A percentile compares a stretch with the other conserved stretches of the same genome.
phyloP scores from a whole-genome alignment of 2,888 invertebrate species.

The Gordius sp. region DNA sequence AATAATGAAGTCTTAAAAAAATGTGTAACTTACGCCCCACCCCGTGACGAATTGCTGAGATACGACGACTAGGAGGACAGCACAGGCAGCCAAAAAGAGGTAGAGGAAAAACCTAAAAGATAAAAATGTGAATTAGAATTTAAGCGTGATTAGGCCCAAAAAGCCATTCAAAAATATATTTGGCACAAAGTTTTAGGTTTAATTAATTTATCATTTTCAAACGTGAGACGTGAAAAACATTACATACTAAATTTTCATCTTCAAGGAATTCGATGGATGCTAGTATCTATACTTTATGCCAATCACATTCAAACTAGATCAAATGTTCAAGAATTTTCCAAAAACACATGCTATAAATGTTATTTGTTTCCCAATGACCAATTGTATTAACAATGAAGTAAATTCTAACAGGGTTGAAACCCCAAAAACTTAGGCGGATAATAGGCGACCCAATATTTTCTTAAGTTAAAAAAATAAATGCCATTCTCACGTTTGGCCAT shows the following conservation, averaged over 20 bases:
- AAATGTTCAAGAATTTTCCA: no score
- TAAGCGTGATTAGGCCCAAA: background rate
- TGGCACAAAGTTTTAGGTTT: no score
- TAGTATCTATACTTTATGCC: no score
- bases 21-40: slow-evolving; percentile 3
- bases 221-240: background rate
- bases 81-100: slow-evolving; percentile 64
- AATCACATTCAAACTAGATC: no score
- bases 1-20: no score
- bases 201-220: background rate
- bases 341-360: no score
- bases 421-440: no score
- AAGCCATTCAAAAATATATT: no score
- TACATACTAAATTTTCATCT: background rate
- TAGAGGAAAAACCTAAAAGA: slow-evolving; percentile 56
- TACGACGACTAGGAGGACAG: slow-evolving; percentile 49
- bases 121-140: slow-evolving; percentile 18
- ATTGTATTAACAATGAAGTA: no score
- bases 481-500: slow-evolving; percentile 54
- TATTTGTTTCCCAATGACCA: no score
- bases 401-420: no score
- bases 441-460: background rate
- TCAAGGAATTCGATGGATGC: no score
- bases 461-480: background rate
- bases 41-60: slow-evolving; percentile 15